Evolutionary conservation across 2,113 vertebrate genomes (phyloP).

Genomic region (Jaculus jaculus): DNA sequence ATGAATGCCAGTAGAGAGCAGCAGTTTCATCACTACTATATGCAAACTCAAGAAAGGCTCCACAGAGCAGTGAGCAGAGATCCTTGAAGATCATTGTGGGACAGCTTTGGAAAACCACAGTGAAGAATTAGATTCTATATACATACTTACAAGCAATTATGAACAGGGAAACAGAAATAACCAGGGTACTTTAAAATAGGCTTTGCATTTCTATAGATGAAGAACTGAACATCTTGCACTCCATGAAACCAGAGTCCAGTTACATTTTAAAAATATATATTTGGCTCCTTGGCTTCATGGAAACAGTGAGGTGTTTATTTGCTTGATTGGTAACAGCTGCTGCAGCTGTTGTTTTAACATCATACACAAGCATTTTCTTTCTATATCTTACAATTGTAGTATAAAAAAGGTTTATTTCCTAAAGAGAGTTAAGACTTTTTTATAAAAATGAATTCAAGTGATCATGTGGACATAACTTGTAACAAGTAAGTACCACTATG

Average conservation of each 20-base stretch:
- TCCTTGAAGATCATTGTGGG: constrained; percentile 18
- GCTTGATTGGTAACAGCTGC: not conserved
- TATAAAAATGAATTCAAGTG: constrained; percentile 4
- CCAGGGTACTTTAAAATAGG: not conserved
- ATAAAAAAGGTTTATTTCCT: constrained; percentile 61
- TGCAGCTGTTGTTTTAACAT: constrained; percentile 29
- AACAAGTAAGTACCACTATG: constrained; percentile 66
- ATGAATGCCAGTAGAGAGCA: constrained; percentile 31
- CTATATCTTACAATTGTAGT: constrained; percentile 57
- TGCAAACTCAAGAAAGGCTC: constrained; percentile 13
- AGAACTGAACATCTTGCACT: not conserved
- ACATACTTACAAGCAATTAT: constrained; percentile 40
- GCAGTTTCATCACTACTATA: constrained; percentile 14
- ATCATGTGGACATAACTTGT: constrained; percentile 46
- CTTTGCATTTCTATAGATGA: constrained; percentile 37
- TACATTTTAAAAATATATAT: constrained; percentile 13
- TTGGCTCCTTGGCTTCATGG: constrained; percentile 14
- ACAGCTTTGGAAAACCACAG: constrained; percentile 32
- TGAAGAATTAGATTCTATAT: constrained; percentile 37
- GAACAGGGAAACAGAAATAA: not conserved
- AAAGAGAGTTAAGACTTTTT: constrained; percentile 59
- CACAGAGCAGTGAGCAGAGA: not conserved
- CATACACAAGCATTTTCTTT: constrained; percentile 4
- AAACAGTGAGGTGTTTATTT: constrained; percentile 15
- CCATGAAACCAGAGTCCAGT: not conserved